Conservation (phyloP, 2,888 invertebrate genomes). For the Apodemia zela region DNA sequence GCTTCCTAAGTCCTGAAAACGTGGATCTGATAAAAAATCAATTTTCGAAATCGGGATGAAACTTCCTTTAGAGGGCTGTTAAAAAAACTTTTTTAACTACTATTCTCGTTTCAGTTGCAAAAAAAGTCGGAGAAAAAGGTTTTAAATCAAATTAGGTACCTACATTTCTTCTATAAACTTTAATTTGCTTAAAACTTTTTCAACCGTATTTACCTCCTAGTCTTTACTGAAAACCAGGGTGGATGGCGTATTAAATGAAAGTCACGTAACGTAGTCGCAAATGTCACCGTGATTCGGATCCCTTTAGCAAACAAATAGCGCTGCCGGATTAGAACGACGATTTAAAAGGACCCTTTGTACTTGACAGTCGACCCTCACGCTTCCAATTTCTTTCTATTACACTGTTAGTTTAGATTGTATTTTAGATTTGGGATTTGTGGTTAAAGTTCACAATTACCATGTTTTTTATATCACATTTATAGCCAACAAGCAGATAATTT, state of each 20-base stretch:
- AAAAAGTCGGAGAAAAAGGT: too few species aligned
- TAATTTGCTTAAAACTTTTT: neutral
- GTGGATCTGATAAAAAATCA: too few species aligned
- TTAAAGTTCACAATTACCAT: neutral
- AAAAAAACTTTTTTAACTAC: too few species aligned
- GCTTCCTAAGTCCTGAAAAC: too few species aligned
- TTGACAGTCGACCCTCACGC: constrained; percentile 46
- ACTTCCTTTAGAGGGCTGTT: too few species aligned
- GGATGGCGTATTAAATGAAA: constrained; percentile 41
- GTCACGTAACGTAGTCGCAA: constrained; percentile 55
- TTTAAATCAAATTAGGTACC: too few species aligned
- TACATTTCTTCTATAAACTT: neutral
- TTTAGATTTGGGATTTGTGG: constrained; percentile 4
- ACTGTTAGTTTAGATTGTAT: constrained; percentile 35
- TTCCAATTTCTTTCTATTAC: constrained; percentile 69
- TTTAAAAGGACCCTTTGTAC: constrained; percentile 57
- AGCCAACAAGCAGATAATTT: too few species aligned
- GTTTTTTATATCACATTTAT: neutral
- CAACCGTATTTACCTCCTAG: neutral
- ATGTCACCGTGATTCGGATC: constrained; percentile 40
- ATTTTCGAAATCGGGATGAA: too few species aligned
- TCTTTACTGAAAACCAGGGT: constrained; percentile 10
- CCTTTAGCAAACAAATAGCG: constrained; percentile 72
- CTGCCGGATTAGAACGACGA: constrained; percentile 57
- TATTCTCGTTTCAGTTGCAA: too few species aligned